A percentile compares a stretch with the other conserved stretches of the same genome.
Evolutionary conservation across 2,113 vertebrate species (phyloP).

Genomic region (Oxygymnocypris stewartii): DNA sequence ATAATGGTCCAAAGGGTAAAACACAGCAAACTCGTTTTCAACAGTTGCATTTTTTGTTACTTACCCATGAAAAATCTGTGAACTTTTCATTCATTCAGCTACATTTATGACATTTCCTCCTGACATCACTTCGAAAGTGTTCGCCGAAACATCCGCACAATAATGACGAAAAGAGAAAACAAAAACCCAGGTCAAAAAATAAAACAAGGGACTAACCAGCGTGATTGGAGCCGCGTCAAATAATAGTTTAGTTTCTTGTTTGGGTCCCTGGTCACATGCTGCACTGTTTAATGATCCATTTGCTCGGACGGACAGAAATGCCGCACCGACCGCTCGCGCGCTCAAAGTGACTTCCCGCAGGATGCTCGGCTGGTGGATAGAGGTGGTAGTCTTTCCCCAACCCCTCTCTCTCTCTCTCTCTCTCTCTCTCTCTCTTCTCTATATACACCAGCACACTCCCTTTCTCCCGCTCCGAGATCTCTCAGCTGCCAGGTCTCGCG

Average conservation of each 20-base stretch:
- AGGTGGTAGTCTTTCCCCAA: conserved; percentile 45
- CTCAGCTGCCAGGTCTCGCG: conserved; percentile 28
- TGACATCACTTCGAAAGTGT: conserved; percentile 40
- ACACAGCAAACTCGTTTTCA: background rate
- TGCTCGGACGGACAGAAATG: conserved; percentile 55
- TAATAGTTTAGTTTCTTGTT: conserved; percentile 54
- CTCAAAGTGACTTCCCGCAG: conserved; percentile 51
- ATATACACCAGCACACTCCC: conserved; percentile 39
- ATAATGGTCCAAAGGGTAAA: background rate
- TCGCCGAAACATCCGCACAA: background rate
- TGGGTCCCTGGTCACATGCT: conserved; percentile 13
- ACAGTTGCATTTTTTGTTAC: conserved; percentile 9
- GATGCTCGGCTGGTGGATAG: conserved; percentile 58
- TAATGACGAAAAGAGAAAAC: background rate
- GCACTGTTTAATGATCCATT: conserved; percentile 43
- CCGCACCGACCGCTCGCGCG: conserved; percentile 45
- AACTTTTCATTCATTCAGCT: conserved; percentile 42
- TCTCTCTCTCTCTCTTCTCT: conserved; percentile 51
- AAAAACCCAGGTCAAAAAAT: background rate
- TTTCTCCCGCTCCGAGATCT: conserved; percentile 33
- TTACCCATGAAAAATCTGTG: conserved; percentile 50
- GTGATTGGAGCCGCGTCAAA: conserved; percentile 27
- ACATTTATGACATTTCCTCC: conserved; percentile 29
- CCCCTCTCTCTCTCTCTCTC: conserved; percentile 35
- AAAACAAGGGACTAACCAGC: background rate